A percentile compares a stretch with the other conserved stretches of the same genome.
Evolutionary conservation across 1,140 invertebrate species (phyloP).

Genomic region (Stenopsyche tienmushanensis): DNA sequence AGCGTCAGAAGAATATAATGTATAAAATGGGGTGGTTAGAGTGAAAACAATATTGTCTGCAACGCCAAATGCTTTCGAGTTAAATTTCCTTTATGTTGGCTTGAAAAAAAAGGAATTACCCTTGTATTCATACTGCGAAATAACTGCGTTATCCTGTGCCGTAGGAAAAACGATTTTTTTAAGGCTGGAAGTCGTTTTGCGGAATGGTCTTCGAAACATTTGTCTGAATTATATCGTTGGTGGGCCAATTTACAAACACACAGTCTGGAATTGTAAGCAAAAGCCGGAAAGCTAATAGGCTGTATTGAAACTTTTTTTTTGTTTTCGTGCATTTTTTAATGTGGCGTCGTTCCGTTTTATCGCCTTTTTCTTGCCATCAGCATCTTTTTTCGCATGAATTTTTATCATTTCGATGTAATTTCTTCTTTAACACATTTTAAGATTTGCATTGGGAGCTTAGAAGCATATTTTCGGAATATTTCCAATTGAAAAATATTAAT

Average conservation of each 20-base stretch:
- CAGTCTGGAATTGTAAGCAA: slow-evolving; percentile 27
- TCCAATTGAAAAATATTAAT: background rate
- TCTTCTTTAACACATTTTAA: background rate
- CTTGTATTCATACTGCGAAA: slow-evolving; percentile 9
- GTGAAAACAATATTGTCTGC: too few species aligned
- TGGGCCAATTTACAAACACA: slow-evolving; percentile 29
- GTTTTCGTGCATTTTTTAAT: slow-evolving; percentile 21
- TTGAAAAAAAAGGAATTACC: background rate
- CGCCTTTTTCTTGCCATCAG: slow-evolving; percentile 2
- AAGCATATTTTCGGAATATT: background rate
- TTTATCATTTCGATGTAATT: background rate
- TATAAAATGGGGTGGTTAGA: too few species aligned
- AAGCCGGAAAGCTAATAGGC: slow-evolving; percentile 28
- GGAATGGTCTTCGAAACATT: slow-evolving; percentile 31
- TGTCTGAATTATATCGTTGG: slow-evolving; percentile 29
- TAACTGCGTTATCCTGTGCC: background rate
- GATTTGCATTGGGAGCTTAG: too few species aligned
- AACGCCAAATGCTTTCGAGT: too few species aligned
- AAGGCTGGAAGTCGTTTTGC: slow-evolving; percentile 26
- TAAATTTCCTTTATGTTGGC: background rate
- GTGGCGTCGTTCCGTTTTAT: slow-evolving; percentile 24
- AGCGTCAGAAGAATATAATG: too few species aligned
- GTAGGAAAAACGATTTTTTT: slow-evolving; percentile 5
- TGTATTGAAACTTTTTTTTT: slow-evolving; percentile 28
- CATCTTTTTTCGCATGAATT: slow-evolving; percentile 6